Evolutionary conservation across 1,140 invertebrate species (phyloP).

Genomic region (Drosophila parabipectinata): DNA sequence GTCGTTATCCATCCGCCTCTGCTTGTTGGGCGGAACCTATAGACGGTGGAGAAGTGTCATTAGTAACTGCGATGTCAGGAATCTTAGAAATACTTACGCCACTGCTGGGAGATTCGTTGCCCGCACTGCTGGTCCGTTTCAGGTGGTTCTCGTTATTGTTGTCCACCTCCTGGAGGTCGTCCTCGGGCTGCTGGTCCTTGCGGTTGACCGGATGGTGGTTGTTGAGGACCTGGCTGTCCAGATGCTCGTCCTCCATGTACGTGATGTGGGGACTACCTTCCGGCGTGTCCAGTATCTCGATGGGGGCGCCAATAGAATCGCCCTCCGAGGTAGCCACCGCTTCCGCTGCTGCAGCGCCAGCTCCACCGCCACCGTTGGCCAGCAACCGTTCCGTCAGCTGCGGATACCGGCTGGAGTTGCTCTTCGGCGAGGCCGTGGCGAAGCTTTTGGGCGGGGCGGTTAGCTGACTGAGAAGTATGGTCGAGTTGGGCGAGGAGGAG

Average conservation of each 20-base stretch:
- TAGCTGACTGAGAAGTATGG: constrained; percentile 64
- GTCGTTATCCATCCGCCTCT: constrained; percentile 65
- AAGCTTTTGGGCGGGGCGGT: constrained; percentile 72
- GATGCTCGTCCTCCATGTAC: constrained; percentile 40
- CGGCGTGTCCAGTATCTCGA: constrained; percentile 79
- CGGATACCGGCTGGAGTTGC: constrained; percentile 65
- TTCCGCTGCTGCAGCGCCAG: constrained; percentile 5
- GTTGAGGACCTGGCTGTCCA: constrained; percentile 27
- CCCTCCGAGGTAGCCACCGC: neutral
- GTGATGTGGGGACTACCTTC: constrained; percentile 69
- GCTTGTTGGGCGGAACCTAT: constrained; percentile 59
- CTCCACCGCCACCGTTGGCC: constrained; percentile 58
- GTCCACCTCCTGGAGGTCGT: constrained; percentile 28
- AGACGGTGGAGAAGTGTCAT: neutral
- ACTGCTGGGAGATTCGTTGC: constrained; percentile 61
- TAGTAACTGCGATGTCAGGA: neutral
- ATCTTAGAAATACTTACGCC: constrained; percentile 42
- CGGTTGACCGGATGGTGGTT: constrained; percentile 50
- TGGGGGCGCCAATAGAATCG: constrained; percentile 67
- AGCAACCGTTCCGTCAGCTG: constrained; percentile 73
- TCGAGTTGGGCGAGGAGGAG: constrained; percentile 44
- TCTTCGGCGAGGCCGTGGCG: constrained; percentile 21
- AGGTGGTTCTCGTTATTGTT: constrained; percentile 71
- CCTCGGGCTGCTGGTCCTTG: constrained; percentile 40
- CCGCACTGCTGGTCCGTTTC: constrained; percentile 53